Conservation (phyloP, 2,888 invertebrate genomes). For the Heliconius ethilla region DNA sequence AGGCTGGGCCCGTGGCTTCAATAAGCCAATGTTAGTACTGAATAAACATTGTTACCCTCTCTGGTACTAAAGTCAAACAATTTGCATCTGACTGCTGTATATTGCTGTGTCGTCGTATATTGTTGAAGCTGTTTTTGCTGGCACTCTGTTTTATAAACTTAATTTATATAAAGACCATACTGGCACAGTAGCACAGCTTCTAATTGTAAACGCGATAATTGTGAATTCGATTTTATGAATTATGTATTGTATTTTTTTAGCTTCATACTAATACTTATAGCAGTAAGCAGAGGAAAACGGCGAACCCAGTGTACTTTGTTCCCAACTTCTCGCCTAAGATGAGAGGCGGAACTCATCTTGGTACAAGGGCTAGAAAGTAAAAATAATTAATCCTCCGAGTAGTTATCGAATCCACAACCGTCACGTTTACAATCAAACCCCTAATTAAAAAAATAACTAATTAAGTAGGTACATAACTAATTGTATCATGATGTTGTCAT, state of each 20-base stretch:
- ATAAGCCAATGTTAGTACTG: background rate
- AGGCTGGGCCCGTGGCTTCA: background rate
- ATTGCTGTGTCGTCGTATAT: background rate
- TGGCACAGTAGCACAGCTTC: too few relatives aligned
- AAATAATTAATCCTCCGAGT: background rate
- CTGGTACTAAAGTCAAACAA: background rate
- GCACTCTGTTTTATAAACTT: too few relatives aligned
- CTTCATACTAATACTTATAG: too few relatives aligned
- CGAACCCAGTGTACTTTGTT: too few relatives aligned
- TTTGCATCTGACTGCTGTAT: background rate
- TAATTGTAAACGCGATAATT: too few relatives aligned
- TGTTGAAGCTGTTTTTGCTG: too few relatives aligned
- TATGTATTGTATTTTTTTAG: too few relatives aligned
- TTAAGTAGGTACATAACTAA: background rate
- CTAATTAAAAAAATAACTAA: background rate
- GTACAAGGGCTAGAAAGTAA: background rate
- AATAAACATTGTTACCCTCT: background rate
- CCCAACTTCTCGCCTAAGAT: too few relatives aligned
- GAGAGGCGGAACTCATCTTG: background rate
- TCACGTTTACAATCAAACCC: too few relatives aligned
- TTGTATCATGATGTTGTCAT: background rate
- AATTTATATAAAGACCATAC: too few relatives aligned
- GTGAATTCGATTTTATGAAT: too few relatives aligned
- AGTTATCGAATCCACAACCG: background rate
- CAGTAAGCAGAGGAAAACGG: too few relatives aligned